Evolutionary conservation across 2,797 vertebrate species (phyloP).

Genomic region (Typhlichthys subterraneus): DNA sequence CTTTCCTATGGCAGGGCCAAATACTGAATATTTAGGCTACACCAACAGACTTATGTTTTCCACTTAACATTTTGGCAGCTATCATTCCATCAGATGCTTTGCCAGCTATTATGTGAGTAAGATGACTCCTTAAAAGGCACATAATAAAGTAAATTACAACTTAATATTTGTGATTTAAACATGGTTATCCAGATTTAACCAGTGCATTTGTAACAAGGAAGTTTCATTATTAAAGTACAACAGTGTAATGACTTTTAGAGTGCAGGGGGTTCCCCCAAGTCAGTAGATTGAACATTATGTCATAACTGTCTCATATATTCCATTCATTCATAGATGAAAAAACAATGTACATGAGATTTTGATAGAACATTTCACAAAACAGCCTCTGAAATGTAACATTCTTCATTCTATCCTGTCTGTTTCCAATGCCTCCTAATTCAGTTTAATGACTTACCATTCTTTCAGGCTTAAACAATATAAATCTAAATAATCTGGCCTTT

Average conservation of each 20-base stretch:
- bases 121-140: background rate
- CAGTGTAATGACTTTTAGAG: background rate
- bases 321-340: slow-evolving; percentile 26
- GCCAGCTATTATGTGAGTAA: background rate
- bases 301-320: slow-evolving; percentile 26
- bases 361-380: slow-evolving; percentile 5
- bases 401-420: slow-evolving; percentile 5
- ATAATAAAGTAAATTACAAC: slow-evolving; percentile 9
- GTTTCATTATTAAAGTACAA: background rate
- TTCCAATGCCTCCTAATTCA: slow-evolving; percentile 4
- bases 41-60: background rate
- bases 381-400: slow-evolving; percentile 7
- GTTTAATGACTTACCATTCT: slow-evolving; percentile 13
- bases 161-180: background rate
- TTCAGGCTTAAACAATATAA: background rate
- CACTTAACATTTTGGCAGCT: background rate
- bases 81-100: slow-evolving; percentile 6
- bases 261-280: too few relatives aligned
- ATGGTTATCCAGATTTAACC: background rate
- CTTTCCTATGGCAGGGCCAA: background rate
- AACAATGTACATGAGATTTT: slow-evolving; percentile 7
- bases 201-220: background rate
- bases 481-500: slow-evolving; percentile 18
- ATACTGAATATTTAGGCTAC: background rate
- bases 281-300: slow-evolving; percentile 15